phyloP scores from a whole-genome alignment of 2,113 vertebrate genomes.

The Hippocampus abdominalis region DNA sequence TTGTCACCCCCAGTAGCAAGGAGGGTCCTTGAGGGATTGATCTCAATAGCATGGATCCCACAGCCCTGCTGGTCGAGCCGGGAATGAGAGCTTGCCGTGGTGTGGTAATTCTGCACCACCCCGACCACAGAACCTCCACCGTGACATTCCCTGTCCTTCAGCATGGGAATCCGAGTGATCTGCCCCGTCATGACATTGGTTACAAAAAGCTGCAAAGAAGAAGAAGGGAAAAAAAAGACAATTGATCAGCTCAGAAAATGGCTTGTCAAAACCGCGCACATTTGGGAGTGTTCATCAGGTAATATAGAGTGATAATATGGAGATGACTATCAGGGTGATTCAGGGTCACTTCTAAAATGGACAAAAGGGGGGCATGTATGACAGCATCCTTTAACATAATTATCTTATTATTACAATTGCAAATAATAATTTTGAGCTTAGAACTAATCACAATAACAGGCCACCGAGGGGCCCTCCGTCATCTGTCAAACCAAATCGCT shows the following conservation, averaged over 20 bases:
- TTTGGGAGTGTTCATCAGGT: no score
- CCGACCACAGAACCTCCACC: conserved; percentile 46
- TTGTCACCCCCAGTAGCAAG: conserved; percentile 97
- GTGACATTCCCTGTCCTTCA: conserved; percentile 84
- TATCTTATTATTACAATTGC: no score
- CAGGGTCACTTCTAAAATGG: no score
- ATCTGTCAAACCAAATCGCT: no score
- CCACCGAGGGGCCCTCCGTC: no score
- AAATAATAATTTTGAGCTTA: no score
- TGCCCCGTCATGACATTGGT: conserved; percentile 90
- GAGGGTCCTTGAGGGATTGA: conserved; percentile 89
- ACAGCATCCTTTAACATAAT: no score
- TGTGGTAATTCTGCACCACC: conserved; percentile 47
- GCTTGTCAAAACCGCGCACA: no score
- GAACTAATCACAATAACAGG: no score
- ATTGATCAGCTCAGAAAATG: background rate
- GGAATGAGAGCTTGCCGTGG: conserved; percentile 52
- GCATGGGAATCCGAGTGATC: conserved; percentile 95
- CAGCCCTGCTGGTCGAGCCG: conserved; percentile 88
- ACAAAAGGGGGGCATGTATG: no score
- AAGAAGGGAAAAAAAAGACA: background rate
- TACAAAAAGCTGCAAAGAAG: conserved; percentile 85
- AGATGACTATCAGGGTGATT: no score
- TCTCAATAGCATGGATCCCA: conserved; percentile 95
- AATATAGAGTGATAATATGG: no score